Evolutionary conservation across 2,888 invertebrate genomes (phyloP).

Genomic region (Thelaira solivaga): DNA sequence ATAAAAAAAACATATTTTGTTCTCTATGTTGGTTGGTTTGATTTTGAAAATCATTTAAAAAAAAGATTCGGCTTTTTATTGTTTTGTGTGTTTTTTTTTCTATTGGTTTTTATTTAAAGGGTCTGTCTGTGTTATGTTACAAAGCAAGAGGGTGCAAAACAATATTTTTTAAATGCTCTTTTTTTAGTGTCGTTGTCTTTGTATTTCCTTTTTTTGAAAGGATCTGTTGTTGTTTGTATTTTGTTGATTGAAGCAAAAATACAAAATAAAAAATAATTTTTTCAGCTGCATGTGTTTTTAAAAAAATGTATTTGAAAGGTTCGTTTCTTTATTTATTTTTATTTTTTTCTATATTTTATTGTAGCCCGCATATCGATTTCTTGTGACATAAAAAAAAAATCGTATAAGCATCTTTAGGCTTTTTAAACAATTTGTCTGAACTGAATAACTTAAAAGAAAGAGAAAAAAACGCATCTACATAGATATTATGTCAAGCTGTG

Average conservation of each 20-base stretch:
- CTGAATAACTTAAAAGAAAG: slow-evolving; percentile 9
- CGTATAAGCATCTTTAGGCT: slow-evolving; percentile 51
- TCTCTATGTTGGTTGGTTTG: neutral
- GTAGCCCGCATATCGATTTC: slow-evolving; percentile 58
- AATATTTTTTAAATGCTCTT: slow-evolving; percentile 29
- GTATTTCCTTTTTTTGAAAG: slow-evolving; percentile 49
- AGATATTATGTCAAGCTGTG: too few relatives aligned
- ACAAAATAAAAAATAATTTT: neutral
- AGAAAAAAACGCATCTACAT: neutral
- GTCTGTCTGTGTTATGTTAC: neutral
- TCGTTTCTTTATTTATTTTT: slow-evolving; percentile 7
- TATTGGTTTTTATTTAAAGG: neutral
- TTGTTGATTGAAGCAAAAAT: neutral
- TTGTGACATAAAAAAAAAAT: slow-evolving; percentile 33
- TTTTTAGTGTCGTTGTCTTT: slow-evolving; percentile 2
- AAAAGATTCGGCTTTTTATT: slow-evolving; percentile 24
- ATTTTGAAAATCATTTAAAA: slow-evolving; percentile 31
- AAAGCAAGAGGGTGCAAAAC: slow-evolving; percentile 52
- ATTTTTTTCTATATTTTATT: neutral
- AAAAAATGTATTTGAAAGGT: slow-evolving; percentile 36
- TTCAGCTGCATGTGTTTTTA: slow-evolving; percentile 52
- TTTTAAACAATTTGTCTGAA: slow-evolving; percentile 31
- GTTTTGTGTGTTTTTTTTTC: slow-evolving; percentile 20
- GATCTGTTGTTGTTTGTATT: slow-evolving; percentile 27
- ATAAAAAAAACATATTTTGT: slow-evolving; percentile 24